phyloP scores from a whole-genome alignment of 1,140 invertebrate genomes.

The Drosophila lacertosa region DNA sequence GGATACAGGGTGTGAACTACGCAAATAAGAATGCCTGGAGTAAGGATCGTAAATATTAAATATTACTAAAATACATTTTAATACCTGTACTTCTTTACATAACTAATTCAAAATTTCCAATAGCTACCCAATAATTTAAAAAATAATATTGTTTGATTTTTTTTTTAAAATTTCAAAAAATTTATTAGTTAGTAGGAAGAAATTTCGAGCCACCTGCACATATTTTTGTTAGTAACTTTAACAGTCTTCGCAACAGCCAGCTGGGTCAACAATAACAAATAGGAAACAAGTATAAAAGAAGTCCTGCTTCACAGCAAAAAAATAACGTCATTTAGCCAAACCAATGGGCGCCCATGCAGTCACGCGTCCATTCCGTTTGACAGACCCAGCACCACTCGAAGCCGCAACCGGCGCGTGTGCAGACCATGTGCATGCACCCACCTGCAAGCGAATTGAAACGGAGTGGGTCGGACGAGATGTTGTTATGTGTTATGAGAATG shows the following conservation, averaged over 20 bases:
- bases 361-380: conserved; percentile 92
- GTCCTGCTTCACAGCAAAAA: background rate
- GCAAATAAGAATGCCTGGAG: background rate
- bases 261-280: conserved; percentile 54
- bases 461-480: conserved; percentile 13
- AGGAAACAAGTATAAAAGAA: conserved; percentile 1
- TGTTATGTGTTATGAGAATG: conserved; percentile 17
- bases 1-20: conserved; percentile 65
- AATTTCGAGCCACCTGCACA: background rate
- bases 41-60: background rate
- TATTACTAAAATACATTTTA: too few species aligned
- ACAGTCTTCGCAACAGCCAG: conserved; percentile 37
- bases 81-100: too few species aligned
- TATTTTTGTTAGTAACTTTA: background rate
- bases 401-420: conserved; percentile 88
- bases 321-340: conserved; percentile 89
- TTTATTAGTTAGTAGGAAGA: conserved; percentile 17
- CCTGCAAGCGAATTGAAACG: conserved; percentile 84
- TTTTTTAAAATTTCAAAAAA: conserved; percentile 32
- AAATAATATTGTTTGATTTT: too few species aligned
- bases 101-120: too few species aligned
- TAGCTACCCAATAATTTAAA: too few species aligned
- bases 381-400: conserved; percentile 96
- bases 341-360: conserved; percentile 95
- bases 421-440: conserved; percentile 95